A percentile compares a stretch with the other conserved stretches of the same genome.
phyloP scores from a whole-genome alignment of 2,797 vertebrate genomes.

The Pseudochirops cupreus region DNA sequence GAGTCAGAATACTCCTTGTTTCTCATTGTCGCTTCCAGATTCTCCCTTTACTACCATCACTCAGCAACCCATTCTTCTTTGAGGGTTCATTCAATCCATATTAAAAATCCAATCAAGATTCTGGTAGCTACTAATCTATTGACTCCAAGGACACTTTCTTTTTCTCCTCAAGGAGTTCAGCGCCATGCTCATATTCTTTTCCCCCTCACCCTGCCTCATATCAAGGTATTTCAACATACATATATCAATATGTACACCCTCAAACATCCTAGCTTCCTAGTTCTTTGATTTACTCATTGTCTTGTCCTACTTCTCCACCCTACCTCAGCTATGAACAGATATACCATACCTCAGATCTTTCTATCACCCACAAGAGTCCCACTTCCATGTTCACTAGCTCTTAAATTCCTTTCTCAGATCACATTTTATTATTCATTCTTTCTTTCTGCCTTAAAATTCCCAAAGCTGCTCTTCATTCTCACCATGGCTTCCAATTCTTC shows the following conservation, averaged over 20 bases:
- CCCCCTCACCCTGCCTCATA: background rate
- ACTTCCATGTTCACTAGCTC: background rate
- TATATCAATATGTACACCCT: background rate
- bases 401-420: background rate
- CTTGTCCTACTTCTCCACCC: background rate
- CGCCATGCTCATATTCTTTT: background rate
- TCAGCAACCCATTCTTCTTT: background rate
- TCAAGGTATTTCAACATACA: background rate
- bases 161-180: too few relatives aligned
- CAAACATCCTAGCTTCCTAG: background rate
- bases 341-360: background rate
- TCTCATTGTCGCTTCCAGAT: background rate
- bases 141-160: background rate
- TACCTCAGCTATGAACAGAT: background rate
- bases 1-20: background rate
- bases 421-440: background rate
- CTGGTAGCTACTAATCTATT: background rate
- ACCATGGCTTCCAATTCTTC: background rate
- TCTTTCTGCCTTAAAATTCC: background rate
- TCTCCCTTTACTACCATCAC: background rate
- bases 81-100: background rate
- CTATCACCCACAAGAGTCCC: background rate
- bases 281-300: background rate
- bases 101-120: background rate
- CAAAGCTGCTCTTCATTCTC: background rate